Evolutionary conservation across 2,888 invertebrate genomes (phyloP).

Genomic region (Enchytraeus crypticus): DNA sequence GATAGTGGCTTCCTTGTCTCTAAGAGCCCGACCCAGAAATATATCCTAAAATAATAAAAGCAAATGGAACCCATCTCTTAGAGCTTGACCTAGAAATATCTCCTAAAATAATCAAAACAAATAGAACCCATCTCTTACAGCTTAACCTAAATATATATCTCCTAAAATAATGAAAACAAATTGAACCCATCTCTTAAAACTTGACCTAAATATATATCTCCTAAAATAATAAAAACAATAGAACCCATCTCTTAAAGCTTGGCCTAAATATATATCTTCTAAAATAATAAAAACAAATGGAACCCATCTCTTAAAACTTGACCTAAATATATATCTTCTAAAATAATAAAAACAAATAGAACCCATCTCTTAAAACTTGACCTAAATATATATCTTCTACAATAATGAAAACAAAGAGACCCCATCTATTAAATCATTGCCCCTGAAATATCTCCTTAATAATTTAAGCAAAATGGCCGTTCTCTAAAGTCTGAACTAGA

Average conservation of each 20-base stretch:
- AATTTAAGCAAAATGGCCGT: too few relatives aligned
- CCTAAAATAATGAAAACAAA: too few relatives aligned
- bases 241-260: constrained; percentile 69
- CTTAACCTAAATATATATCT: background rate
- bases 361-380: background rate
- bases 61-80: background rate
- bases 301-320: background rate
- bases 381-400: background rate
- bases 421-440: background rate
- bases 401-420: too few relatives aligned
- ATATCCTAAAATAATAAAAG: constrained; percentile 10
- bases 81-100: background rate
- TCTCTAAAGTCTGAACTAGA: constrained; percentile 70
- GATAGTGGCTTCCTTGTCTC: constrained; percentile 73
- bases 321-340: background rate
- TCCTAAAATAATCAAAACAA: too few relatives aligned
- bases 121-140: background rate
- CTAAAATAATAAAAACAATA: too few relatives aligned
- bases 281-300: background rate
- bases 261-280: constrained; percentile 56
- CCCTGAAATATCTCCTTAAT: background rate
- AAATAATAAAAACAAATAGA: too few relatives aligned
- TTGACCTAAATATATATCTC: background rate
- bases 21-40: constrained; percentile 64
- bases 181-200: background rate